Evolutionary conservation across 1,140 invertebrate species (phyloP).

Genomic region (Proctacanthus coquilletti): DNA sequence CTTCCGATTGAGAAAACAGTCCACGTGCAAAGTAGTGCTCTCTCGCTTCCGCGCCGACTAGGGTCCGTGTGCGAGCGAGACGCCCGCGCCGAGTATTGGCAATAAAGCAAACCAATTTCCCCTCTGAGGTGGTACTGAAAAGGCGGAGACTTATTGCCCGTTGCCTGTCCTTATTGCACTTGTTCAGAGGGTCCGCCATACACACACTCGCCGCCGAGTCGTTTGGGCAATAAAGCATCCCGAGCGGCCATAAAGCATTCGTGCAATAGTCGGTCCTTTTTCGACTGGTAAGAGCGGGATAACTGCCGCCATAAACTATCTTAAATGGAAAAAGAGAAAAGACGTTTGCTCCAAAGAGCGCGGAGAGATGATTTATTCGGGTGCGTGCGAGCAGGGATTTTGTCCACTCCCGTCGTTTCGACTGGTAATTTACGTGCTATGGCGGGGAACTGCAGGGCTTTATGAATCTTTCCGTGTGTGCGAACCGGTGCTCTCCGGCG

Average conservation of each 20-base stretch:
- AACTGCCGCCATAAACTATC: slow-evolving; percentile 3
- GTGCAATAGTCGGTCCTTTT: slow-evolving; percentile 11
- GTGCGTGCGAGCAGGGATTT: too few species aligned
- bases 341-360: too few species aligned
- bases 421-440: background rate
- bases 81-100: slow-evolving; percentile 6
- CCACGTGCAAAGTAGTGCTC: background rate
- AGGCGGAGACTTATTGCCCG: slow-evolving; percentile 8
- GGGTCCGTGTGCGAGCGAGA: slow-evolving; percentile 7
- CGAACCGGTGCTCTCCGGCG: too few species aligned
- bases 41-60: background rate
- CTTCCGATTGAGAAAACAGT: background rate
- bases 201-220: slow-evolving; percentile 1
- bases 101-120: slow-evolving; percentile 14
- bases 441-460: background rate
- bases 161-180: slow-evolving; percentile 4
- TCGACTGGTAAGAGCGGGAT: slow-evolving; percentile 3
- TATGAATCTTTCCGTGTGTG: background rate
- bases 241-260: slow-evolving; percentile 27
- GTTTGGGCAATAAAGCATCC: slow-evolving; percentile 29
- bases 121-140: background rate
- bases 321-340: slow-evolving; percentile 3
- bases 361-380: slow-evolving; percentile 4
- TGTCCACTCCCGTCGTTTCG: background rate
- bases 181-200: background rate